A percentile compares a stretch with the other conserved stretches of the same genome.
phyloP scores from a whole-genome alignment of 2,797 vertebrate species.

The Coccyzus lansbergi region DNA sequence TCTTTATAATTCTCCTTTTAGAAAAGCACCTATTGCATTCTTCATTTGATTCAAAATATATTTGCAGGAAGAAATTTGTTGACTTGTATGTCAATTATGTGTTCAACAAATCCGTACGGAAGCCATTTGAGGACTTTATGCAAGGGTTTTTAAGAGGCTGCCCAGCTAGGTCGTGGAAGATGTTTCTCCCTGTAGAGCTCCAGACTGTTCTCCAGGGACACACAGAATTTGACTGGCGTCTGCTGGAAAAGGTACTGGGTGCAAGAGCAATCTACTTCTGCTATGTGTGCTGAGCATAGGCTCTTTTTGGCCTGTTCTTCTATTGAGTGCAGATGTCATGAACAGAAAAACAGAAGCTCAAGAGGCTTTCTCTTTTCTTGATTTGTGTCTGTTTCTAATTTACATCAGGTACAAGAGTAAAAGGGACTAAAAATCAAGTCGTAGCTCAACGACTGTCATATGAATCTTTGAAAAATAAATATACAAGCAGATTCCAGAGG shows the following conservation, averaged over 20 bases:
- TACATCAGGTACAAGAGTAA: background rate
- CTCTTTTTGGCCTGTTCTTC: background rate
- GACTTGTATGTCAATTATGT: slow-evolving; percentile 74
- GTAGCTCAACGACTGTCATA: background rate
- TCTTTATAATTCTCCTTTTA: background rate
- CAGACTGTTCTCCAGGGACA: slow-evolving; percentile 61
- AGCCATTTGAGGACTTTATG: slow-evolving; percentile 65
- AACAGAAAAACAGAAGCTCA: background rate
- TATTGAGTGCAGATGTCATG: background rate
- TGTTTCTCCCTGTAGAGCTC: slow-evolving; percentile 74
- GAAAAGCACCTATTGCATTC: background rate
- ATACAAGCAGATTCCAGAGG: background rate
- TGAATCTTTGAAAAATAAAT: background rate
- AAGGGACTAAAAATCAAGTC: background rate
- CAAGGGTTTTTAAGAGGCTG: slow-evolving; percentile 68
- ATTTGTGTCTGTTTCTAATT: background rate
- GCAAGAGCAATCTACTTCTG: background rate
- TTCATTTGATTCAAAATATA: background rate
- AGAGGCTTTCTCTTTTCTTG: background rate
- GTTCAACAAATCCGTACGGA: slow-evolving; percentile 65
- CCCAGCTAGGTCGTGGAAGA: slow-evolving; percentile 51
- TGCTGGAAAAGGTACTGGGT: slow-evolving; percentile 72
- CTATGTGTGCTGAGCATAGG: background rate
- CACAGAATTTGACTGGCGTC: slow-evolving; percentile 57
- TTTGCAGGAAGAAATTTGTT: slow-evolving; percentile 75